phyloP scores from a whole-genome alignment of 2,888 invertebrate species.

The Thyatira batis region DNA sequence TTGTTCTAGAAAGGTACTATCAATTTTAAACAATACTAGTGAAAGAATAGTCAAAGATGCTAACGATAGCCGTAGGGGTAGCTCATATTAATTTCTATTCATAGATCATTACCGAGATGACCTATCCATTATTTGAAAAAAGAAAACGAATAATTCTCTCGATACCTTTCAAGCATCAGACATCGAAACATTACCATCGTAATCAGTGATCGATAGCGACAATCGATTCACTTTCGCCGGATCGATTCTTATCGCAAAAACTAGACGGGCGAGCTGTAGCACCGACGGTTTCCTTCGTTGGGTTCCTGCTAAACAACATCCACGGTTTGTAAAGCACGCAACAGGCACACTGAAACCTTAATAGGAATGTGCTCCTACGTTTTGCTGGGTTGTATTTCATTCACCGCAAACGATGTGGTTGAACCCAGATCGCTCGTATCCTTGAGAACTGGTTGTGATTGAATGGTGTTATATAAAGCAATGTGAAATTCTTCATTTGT shows the following conservation, averaged over 20 bases:
- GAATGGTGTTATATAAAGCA: constrained; percentile 55
- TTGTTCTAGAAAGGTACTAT: background rate
- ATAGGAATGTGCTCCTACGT: constrained; percentile 31
- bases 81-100: background rate
- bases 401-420: constrained; percentile 71
- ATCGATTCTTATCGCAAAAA: constrained; percentile 66
- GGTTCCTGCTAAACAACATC: constrained; percentile 27
- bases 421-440: constrained; percentile 67
- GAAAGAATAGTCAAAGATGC: background rate
- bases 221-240: constrained; percentile 71
- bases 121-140: constrained; percentile 1
- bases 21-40: background rate
- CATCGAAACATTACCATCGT: constrained; percentile 40
- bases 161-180: constrained; percentile 18
- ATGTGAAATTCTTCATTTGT: constrained; percentile 40
- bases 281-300: constrained; percentile 25
- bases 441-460: constrained; percentile 69
- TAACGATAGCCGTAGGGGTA: background rate
- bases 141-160: constrained; percentile 6
- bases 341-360: constrained; percentile 13
- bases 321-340: constrained; percentile 25
- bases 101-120: background rate
- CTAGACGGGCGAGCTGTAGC: constrained; percentile 40
- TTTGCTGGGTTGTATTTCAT: constrained; percentile 61
- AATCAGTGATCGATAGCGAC: constrained; percentile 52